phyloP scores from a whole-genome alignment of 2,113 vertebrate genomes.

The Tympanuchus pallidicinctus region DNA sequence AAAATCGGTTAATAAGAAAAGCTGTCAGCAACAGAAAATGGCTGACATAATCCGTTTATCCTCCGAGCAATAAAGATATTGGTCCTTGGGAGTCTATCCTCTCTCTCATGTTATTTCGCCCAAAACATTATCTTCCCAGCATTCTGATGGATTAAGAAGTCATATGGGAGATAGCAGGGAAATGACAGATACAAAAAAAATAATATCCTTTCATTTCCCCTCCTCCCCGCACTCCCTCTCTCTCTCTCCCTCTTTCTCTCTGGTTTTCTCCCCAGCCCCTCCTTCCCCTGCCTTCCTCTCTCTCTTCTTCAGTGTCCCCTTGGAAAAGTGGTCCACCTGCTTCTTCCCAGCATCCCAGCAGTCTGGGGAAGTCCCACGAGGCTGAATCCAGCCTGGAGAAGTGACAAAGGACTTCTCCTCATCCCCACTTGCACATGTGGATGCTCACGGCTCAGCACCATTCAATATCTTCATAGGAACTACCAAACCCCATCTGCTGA shows the following conservation, averaged over 20 bases:
- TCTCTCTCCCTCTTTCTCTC: slow-evolving; percentile 52
- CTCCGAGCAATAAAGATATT: slow-evolving; percentile 99
- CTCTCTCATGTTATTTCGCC: slow-evolving; percentile 99
- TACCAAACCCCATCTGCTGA: background rate
- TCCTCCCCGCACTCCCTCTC: slow-evolving; percentile 78
- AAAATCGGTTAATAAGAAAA: slow-evolving; percentile 99
- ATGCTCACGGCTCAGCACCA: background rate
- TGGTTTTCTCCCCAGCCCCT: slow-evolving; percentile 66
- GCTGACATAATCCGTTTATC: slow-evolving; percentile 99
- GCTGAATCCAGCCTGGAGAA: slow-evolving; percentile 24
- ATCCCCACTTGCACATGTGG: background rate
- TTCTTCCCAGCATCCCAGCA: slow-evolving; percentile 74
- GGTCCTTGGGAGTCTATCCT: slow-evolving; percentile 99
- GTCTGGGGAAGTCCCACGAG: slow-evolving; percentile 70
- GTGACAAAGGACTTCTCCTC: background rate
- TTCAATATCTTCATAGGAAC: background rate
- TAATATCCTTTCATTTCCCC: slow-evolving; percentile 94
- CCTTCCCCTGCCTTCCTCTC: slow-evolving; percentile 44
- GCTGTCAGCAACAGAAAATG: slow-evolving; percentile 99
- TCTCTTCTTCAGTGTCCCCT: slow-evolving; percentile 72
- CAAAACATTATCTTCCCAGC: slow-evolving; percentile 99
- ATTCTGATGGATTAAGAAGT: slow-evolving; percentile 99
- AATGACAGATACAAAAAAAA: slow-evolving; percentile 99
- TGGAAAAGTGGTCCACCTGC: slow-evolving; percentile 76
- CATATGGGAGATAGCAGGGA: slow-evolving; percentile 99